Conservation (phyloP, 2,888 invertebrate genomes). For the Drosophila quinaria region DNA sequence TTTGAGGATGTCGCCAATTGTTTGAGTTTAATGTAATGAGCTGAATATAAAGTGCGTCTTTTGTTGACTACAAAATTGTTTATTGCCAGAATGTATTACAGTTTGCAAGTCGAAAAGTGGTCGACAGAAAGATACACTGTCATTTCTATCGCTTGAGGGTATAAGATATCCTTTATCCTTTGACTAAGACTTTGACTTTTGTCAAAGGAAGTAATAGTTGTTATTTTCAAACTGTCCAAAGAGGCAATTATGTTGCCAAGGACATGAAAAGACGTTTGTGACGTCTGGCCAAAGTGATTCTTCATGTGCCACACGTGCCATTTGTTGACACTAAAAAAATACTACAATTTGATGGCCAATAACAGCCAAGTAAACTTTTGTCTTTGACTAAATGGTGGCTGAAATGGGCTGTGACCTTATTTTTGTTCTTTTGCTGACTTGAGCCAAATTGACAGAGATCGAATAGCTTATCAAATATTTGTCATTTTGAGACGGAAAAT, state of each 20-base stretch:
- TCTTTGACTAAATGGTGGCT: background rate
- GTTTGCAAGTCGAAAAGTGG: background rate
- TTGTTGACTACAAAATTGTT: constrained; percentile 55
- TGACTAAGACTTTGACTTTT: background rate
- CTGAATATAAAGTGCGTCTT: constrained; percentile 77
- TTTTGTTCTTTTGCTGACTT: constrained; percentile 20
- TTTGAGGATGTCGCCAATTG: constrained; percentile 68
- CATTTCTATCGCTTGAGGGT: background rate
- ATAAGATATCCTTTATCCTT: too few relatives aligned
- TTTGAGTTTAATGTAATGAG: constrained; percentile 70
- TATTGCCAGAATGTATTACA: constrained; percentile 67
- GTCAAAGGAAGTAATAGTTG: constrained; percentile 39
- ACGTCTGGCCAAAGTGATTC: constrained; percentile 18
- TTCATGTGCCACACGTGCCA: constrained; percentile 53
- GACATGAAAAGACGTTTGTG: constrained; percentile 20
- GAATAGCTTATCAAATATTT: constrained; percentile 28
- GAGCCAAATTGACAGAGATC: constrained; percentile 34
- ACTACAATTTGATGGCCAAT: constrained; percentile 43
- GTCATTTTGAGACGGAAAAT: constrained; percentile 2
- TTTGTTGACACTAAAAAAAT: constrained; percentile 42
- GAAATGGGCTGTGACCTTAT: background rate
- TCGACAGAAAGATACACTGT: background rate
- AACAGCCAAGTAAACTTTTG: constrained; percentile 51
- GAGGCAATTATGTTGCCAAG: constrained; percentile 31
- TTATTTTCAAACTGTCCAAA: constrained; percentile 40